Conservation (phyloP, 2,797 vertebrate species). For the Spondyliosoma cantharus region DNA sequence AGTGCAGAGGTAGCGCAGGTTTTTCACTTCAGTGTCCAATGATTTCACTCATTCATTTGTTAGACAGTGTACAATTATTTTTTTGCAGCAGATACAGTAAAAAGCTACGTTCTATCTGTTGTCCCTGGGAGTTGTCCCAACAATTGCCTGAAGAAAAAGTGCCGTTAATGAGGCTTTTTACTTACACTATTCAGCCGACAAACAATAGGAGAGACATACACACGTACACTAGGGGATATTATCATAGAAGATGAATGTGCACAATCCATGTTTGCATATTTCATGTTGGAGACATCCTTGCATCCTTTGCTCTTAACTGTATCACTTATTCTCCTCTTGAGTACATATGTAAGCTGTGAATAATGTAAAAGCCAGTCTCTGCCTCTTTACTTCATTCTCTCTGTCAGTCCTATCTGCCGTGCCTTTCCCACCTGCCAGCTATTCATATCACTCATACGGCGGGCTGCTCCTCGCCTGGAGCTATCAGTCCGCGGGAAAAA, state of each 20-base stretch:
- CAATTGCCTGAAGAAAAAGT: conserved; percentile 1
- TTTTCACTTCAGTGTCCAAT: conserved; percentile 19
- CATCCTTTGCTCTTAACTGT: conserved; percentile 11
- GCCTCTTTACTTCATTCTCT: neutral
- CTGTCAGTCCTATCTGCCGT: conserved; percentile 5
- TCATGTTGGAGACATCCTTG: neutral
- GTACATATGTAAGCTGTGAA: conserved; percentile 40
- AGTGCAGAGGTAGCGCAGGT: conserved; percentile 9
- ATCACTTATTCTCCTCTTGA: conserved; percentile 5
- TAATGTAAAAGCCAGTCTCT: conserved; percentile 31
- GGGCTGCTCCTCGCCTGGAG: neutral
- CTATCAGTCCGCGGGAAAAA: conserved; percentile 4
- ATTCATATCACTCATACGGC: conserved; percentile 42
- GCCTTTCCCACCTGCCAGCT: conserved; percentile 21
- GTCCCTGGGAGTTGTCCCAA: neutral
- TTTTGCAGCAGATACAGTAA: too few relatives aligned
- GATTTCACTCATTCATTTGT: neutral
- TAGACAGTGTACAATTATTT: too few relatives aligned
- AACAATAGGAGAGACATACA: neutral
- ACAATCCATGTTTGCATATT: neutral
- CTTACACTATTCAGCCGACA: neutral
- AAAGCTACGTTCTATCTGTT: too few relatives aligned
- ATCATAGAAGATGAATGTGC: conserved; percentile 1
- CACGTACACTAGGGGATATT: neutral
- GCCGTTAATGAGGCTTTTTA: conserved; percentile 15